Percentiles rank a stretch among this genome's conserved stretches.
phyloP scores from a whole-genome alignment of 2,113 vertebrate species.

The Anarrhichthys ocellatus region DNA sequence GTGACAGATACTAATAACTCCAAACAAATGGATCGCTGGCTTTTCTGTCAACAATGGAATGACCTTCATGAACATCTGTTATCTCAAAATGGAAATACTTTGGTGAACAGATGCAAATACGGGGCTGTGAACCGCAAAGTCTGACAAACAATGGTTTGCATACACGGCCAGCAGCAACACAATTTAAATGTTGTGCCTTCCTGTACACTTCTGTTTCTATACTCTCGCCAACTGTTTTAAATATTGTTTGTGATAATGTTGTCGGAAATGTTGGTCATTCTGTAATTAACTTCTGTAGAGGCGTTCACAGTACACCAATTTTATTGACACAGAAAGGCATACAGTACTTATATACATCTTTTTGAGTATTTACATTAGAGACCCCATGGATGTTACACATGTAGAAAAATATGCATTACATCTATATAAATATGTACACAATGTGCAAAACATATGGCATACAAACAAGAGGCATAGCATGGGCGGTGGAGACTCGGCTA shows the following conservation, averaged over 20 bases:
- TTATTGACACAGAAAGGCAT: slow-evolving; percentile 86
- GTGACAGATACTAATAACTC: background rate
- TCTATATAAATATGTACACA: slow-evolving; percentile 99
- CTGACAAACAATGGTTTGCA: background rate
- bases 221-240: background rate
- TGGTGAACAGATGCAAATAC: slow-evolving; percentile 14
- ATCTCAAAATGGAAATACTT: slow-evolving; percentile 12
- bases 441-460: slow-evolving; percentile 99
- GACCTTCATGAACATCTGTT: background rate
- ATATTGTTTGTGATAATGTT: background rate
- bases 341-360: slow-evolving; percentile 89
- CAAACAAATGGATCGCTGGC: background rate
- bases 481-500: slow-evolving; percentile 35
- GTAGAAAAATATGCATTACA: slow-evolving; percentile 98
- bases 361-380: slow-evolving; percentile 96
- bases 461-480: slow-evolving; percentile 82
- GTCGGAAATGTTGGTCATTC: background rate
- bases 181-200: background rate
- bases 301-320: slow-evolving; percentile 79
- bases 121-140: background rate
- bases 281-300: background rate
- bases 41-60: background rate
- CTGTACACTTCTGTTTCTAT: background rate
- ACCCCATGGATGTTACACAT: slow-evolving; percentile 91
- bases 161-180: background rate